Percentiles rank a stretch among this genome's conserved stretches.
These are phyloP conservation scores for Dicyrtomina minuta DNA, from an alignment of 2,888 invertebrate genomes.

Conservation along the genomic window DNA sequence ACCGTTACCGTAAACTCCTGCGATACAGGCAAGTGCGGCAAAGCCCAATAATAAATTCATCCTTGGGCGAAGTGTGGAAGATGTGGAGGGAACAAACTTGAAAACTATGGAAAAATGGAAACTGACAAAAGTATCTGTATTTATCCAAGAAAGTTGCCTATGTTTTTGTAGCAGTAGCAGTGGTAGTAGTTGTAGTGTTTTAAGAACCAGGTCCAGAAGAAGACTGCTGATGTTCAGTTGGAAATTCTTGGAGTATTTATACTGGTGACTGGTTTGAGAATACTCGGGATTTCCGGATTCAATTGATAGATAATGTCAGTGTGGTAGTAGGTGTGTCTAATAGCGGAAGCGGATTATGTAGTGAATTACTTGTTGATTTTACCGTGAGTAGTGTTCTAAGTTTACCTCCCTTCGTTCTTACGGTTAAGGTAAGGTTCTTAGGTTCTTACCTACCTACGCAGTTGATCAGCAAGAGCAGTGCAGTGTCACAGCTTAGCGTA, in stretches of 20 bases:
- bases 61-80: too few relatives aligned
- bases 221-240: neutral
- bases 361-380: conserved; percentile 27
- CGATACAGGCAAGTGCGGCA: conserved; percentile 38
- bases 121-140: too few relatives aligned
- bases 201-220: neutral
- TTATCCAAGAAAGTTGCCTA: too few relatives aligned
- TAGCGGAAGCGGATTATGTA: conserved; percentile 35
- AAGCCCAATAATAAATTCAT: conserved; percentile 47
- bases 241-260: neutral
- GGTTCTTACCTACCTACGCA: too few relatives aligned
- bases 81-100: conserved; percentile 5
- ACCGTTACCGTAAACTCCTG: conserved; percentile 40
- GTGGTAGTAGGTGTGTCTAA: conserved; percentile 30
- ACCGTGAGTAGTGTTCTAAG: conserved; percentile 32
- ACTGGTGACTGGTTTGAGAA: conserved; percentile 7
- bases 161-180: too few relatives aligned
- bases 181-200: neutral
- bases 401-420: too few relatives aligned
- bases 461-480: too few relatives aligned
- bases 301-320: neutral
- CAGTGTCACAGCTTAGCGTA: too few relatives aligned
- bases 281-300: conserved; percentile 12
- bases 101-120: too few relatives aligned
- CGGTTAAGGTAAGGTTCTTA: too few relatives aligned